These are phyloP conservation scores for Cybosia mesomella DNA, from an alignment of 2,888 invertebrate species.

Conservation along the genomic window DNA sequence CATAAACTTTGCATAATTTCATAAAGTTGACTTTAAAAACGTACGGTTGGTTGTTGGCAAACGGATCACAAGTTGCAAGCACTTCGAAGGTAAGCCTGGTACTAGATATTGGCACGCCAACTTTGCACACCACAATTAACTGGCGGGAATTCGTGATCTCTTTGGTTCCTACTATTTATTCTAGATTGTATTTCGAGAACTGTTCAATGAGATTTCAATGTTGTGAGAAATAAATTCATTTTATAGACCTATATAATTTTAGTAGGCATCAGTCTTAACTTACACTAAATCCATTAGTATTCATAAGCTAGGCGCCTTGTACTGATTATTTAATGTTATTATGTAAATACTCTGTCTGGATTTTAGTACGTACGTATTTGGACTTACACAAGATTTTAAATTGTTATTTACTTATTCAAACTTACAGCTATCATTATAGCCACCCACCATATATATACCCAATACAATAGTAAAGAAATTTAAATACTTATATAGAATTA, in stretches of 20 bases:
- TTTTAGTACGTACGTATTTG: too few species aligned
- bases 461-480: too few species aligned
- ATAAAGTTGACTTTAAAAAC: slow-evolving; percentile 18
- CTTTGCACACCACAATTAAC: slow-evolving; percentile 52
- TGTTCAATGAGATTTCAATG: too few species aligned
- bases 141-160: slow-evolving; percentile 45
- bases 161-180: slow-evolving; percentile 33
- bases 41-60: slow-evolving; percentile 35
- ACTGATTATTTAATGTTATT: background rate
- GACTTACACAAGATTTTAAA: too few species aligned
- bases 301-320: background rate
- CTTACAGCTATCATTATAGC: too few species aligned
- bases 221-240: too few species aligned
- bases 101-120: slow-evolving; percentile 44
- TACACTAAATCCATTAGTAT: background rate
- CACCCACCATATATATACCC: too few species aligned
- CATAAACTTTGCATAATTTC: slow-evolving; percentile 4
- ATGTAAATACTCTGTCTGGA: background rate
- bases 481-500: too few species aligned
- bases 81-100: slow-evolving; percentile 37
- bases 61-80: slow-evolving; percentile 25
- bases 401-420: too few species aligned
- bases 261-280: too few species aligned
- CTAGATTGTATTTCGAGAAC: background rate
- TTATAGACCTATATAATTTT: too few species aligned